Base-by-base conservation (phyloP, 2,797 vertebrate species). In the Sebastes vulpes region DNA sequence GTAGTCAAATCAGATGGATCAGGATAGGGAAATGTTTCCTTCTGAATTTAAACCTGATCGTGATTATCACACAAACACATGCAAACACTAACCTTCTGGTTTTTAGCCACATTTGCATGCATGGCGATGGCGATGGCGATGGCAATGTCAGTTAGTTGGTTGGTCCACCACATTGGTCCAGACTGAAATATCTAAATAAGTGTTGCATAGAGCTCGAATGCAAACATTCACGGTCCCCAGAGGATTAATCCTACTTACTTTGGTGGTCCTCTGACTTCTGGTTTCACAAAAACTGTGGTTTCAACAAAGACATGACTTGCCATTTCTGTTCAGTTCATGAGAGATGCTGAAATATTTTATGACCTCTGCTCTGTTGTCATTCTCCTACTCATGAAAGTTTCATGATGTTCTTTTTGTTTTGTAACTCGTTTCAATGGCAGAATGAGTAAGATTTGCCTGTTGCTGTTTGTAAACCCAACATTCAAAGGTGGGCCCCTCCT, bases 281-380 rank as follows among this genome's bases (percentile, higher is more conserved):
- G 46, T 50, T 50, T 46, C 42, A 46, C 42, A 46, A 46, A 46
- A 46, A 46, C 42, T 46, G 42, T 7, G 42, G 42, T 42, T 42
- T 42, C 38, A 16, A 48, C 6, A n/a, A 18, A 48, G 46, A 48
- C 46, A 48, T 48, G 46, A 48, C 46, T n/a, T 48, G 16, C 20
- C 21, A 23, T 65, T 63, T 75, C 25, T 69, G 10, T 20, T 61
- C 6, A 11, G 38, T 50, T 79, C 48, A 32, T 26, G 1, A 25
- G 31, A 16, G 50, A 72, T 18, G 23, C 3, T 77, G 48, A 57
- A 73, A 71, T 71, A 59, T 79, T 73, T 58, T 38, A 68, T 70
- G 64, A 28, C 46, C 1, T 29, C 16, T 50, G 48, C 1, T 31
- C 16, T 9, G 48, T 50, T 50, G n/a, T 50, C 48, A 50, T 50